Evolutionary conservation across 92 coral and sea anemone species (phyloP), one percentile per base, ranked within the genome.

Genomic region (Diadumene lineata): DNA sequence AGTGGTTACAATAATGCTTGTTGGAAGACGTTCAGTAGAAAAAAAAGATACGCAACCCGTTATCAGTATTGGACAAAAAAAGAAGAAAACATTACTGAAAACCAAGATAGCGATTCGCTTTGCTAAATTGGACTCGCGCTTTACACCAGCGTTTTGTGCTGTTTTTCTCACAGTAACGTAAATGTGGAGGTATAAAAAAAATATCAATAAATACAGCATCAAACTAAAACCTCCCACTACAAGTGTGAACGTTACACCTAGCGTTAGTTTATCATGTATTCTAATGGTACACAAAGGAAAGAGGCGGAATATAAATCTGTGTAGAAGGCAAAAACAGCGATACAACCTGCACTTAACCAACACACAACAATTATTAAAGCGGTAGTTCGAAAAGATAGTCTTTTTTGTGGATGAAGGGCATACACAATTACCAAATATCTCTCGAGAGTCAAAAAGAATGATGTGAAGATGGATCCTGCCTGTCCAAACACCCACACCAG

Each of bases 401-500:
- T 71, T 9, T 69, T 0, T 53, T 75, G 60, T n/a, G 82, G 87
- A 19, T 67, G 31, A 62, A 76, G 24, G n/a, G 66, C 46, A 61
- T 56, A 62, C 11, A 82, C 77, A 26, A 82, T 76, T 10, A 51
- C 87, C 3, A 82, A 29, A 34, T 82, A 76, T 34, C 87, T 63
- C 34, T 82, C 87, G 18, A 82, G 18, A 70, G 87, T 82, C 77
- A 82, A 56, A 13, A 69, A 22, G n/a, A 55, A 56, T 13, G 87
- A 82, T 9, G 82, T 82, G 0, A 76, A 16, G 1, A 77, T 73
- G 29, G 72, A 75, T 9, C 61, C 56, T 6, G 87, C 32, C 68
- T 76, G 87, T 0, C 82, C 87, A 18, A 82, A 7, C 50, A 82
- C 50, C 48, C 73, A 53, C 8, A 76, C 46, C 28, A 79, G 51